Base-by-base conservation (phyloP, 2,888 invertebrate genomes). In the Ochropacha duplaris region DNA sequence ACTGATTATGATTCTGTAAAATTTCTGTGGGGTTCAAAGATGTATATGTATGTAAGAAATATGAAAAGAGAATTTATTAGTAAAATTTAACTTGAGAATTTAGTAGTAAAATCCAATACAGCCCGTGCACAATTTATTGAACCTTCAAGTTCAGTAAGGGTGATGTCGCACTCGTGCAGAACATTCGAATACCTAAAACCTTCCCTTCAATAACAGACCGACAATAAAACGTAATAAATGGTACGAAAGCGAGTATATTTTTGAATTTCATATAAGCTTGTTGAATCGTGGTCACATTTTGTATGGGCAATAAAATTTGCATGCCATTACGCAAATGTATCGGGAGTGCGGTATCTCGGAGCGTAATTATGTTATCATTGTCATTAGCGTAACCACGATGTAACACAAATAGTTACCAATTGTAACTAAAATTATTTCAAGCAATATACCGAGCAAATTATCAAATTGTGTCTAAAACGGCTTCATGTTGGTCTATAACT, bases 301-400 rank as follows among this genome's bases (percentile, higher is more conserved):
- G 63, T 62, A 59, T 65, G 62, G 61, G 66, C 64, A 63, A 73
- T 79, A 68, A 69, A 73, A 81, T 81, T 80, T 78, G 72, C 79
- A 81, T 81, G 63, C 55, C 68, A 79, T 75, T 79, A 72, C 65
- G 68, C 66, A 60, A 44, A 52, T 59, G 56, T 56, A 54, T 56
- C 49, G 31, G 58, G 26, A 61, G 58, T 59, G 61, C 68, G 50
- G 58, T 70, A 71, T 72, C 71, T 68, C 65, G 57, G 58, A 56
- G 39, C 54, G 64, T 63, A 69, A 76, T 73, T 69, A 70, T 68
- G 68, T 70, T 74, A 75, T 73, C 69, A 64, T 58, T 54, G 52
- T 22, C 34, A 52, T 52, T 52, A 52, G 22, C 52, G 19, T 28
- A 16, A 39, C 39, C n/a, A 39, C 39, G 14, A 39, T 39, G 12